A percentile compares a stretch with the other conserved stretches of the same genome.
phyloP scores from a whole-genome alignment of 2,797 vertebrate genomes.

The Chrysocyon brachyurus region DNA sequence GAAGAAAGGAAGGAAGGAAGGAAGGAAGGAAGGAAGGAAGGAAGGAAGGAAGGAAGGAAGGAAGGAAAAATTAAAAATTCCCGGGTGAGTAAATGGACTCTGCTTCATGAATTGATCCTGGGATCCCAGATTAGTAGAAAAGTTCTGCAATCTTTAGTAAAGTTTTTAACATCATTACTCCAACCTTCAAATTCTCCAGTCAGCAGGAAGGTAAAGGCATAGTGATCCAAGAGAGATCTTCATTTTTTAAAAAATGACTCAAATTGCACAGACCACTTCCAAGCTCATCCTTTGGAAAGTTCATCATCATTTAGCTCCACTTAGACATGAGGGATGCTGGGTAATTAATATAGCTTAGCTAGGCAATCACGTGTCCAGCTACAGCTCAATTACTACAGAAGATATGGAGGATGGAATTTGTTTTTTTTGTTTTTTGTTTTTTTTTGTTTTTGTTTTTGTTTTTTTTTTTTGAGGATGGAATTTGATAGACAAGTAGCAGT shows the following conservation, averaged over 20 bases:
- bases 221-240: neutral
- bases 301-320: neutral
- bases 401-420: neutral
- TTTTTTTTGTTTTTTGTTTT: too few species aligned
- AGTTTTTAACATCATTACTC: neutral
- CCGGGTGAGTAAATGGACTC: neutral
- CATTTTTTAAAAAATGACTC: neutral
- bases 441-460: too few species aligned
- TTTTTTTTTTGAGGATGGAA: neutral
- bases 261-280: neutral
- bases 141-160: neutral
- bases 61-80: neutral
- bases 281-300: neutral
- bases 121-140: neutral
- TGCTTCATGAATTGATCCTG: neutral
- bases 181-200: constrained; percentile 28
- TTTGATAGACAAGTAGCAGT: neutral
- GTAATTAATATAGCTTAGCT: neutral
- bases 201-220: neutral
- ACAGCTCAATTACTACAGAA: neutral
- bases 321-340: neutral
- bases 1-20: too few species aligned
- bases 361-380: neutral
- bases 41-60: too few species aligned
- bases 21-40: too few species aligned